A percentile compares a stretch with the other conserved stretches of the same genome.
These are phyloP conservation scores for Suncus etruscus DNA, from an alignment of 2,113 vertebrate genomes.

Conservation along the genomic window DNA sequence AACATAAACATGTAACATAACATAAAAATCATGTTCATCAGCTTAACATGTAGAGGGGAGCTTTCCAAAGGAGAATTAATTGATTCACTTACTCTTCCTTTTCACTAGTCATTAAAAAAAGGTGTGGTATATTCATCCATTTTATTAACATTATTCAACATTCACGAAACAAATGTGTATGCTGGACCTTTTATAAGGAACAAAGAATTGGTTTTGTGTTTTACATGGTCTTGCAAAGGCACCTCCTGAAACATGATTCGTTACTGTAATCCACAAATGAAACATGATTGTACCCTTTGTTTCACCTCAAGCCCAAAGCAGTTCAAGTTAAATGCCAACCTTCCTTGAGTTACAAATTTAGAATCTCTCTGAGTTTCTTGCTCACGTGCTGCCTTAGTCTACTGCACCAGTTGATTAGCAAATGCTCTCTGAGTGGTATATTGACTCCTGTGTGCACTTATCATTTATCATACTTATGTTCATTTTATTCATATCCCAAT, in stretches of 20 bases:
- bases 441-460: constrained; percentile 84
- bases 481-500: constrained; percentile 84
- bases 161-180: constrained; percentile 48
- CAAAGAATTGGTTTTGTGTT: constrained; percentile 57
- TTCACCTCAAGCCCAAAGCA: constrained; percentile 81
- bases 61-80: constrained; percentile 52
- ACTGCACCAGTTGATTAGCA: constrained; percentile 83
- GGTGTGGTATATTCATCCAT: neutral
- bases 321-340: constrained; percentile 83
- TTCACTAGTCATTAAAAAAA: constrained; percentile 34
- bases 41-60: constrained; percentile 8
- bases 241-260: constrained; percentile 71
- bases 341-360: constrained; percentile 81
- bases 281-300: constrained; percentile 74
- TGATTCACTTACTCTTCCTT: constrained; percentile 41
- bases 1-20: constrained; percentile 5
- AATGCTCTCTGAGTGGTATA: constrained; percentile 80
- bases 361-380: constrained; percentile 76
- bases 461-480: constrained; percentile 86
- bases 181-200: constrained; percentile 1
- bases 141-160: constrained; percentile 73
- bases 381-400: constrained; percentile 76
- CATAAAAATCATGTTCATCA: constrained; percentile 54
- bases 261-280: constrained; percentile 52
- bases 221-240: constrained; percentile 65